A percentile compares a stretch with the other conserved stretches of the same genome.
Conservation (phyloP, 2,113 vertebrate species). For the Petaurus breviceps region DNA sequence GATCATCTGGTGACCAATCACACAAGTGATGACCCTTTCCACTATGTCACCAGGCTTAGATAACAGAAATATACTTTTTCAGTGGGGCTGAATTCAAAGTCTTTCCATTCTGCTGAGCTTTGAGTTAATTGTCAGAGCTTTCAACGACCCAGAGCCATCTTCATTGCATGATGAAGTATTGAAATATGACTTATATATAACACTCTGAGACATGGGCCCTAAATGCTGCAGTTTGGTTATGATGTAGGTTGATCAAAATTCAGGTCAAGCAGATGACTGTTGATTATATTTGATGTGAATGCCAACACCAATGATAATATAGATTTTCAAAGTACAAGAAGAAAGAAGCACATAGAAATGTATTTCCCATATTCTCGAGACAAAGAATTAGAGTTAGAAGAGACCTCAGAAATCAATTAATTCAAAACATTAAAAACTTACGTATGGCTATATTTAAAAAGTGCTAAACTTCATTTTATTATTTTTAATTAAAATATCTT, state of each 20-base stretch:
- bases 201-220: not conserved
- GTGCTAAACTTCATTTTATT: not conserved
- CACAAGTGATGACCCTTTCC: no score
- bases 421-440: not conserved
- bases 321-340: not conserved
- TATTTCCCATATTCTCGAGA: no score
- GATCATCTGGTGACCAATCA: no score
- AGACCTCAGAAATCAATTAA: not conserved
- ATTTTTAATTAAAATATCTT: not conserved
- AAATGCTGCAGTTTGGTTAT: not conserved
- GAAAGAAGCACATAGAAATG: not conserved
- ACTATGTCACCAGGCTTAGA: no score
- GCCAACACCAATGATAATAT: not conserved
- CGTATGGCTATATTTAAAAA: not conserved
- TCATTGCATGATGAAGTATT: not conserved
- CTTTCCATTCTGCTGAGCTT: no score
- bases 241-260: not conserved
- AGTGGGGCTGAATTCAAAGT: no score
- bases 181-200: not conserved
- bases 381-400: not conserved
- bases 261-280: not conserved
- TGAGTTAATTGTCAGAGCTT: not conserved
- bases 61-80: no score
- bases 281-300: fast-evolving
- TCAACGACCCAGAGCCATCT: not conserved